Conservation (phyloP, 2,888 invertebrate species). For the Aethes cnicana region DNA sequence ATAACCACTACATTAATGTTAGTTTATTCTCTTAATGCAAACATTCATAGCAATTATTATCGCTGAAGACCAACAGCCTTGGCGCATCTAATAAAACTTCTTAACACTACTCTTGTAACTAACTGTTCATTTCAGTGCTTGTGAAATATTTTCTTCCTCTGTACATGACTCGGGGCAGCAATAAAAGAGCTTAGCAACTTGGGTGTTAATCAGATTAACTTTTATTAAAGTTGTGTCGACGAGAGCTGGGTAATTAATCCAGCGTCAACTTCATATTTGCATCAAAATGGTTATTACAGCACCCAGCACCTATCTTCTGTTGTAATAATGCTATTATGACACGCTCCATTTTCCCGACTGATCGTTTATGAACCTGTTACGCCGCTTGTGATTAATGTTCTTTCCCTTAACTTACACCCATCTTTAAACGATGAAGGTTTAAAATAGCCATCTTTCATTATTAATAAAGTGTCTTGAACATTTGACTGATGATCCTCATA, state of each 20-base stretch:
- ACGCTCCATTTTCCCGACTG: constrained; percentile 1
- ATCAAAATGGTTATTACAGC: constrained; percentile 25
- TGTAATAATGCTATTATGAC: constrained; percentile 19
- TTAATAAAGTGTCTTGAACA: too few species aligned
- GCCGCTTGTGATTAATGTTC: constrained; percentile 10
- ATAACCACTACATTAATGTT: too few species aligned
- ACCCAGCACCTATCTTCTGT: constrained; percentile 16
- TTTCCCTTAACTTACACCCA: not conserved
- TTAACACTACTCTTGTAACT: constrained; percentile 19
- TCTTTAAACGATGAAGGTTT: too few species aligned
- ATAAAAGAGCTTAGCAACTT: constrained; percentile 60
- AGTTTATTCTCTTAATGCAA: too few species aligned
- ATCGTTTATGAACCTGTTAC: constrained; percentile 17
- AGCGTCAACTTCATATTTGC: constrained; percentile 36
- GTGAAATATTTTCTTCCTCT: constrained; percentile 33
- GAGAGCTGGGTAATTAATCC: constrained; percentile 48
- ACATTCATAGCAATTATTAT: too few species aligned
- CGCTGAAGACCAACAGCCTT: constrained; percentile 5
- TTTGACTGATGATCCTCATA: too few species aligned
- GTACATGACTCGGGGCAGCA: constrained; percentile 40
- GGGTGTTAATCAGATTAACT: constrained; percentile 66
- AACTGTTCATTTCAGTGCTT: constrained; percentile 28
- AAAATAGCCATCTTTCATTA: too few species aligned
- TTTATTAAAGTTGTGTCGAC: constrained; percentile 63
- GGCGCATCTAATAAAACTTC: constrained; percentile 16